Conservation (phyloP, 2,113 vertebrate genomes). For the Chroicocephalus ridibundus region DNA sequence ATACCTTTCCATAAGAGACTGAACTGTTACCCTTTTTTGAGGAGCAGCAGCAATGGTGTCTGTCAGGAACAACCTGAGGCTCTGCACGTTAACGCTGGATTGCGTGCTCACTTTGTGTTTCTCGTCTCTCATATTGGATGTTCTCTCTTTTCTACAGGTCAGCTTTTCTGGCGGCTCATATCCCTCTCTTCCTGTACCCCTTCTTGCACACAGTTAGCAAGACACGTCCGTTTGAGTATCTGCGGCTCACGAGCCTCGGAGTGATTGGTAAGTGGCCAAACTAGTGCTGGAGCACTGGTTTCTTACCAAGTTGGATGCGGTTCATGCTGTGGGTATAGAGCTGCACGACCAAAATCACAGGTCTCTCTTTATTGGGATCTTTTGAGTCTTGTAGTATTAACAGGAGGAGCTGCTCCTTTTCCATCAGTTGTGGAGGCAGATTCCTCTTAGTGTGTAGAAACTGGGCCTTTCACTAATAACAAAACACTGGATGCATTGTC, state of each 20-base stretch:
- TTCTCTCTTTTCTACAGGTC: conserved; percentile 77
- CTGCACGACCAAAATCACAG: not conserved
- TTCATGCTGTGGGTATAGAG: not conserved
- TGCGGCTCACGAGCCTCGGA: conserved; percentile 94
- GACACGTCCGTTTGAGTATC: conserved; percentile 95
- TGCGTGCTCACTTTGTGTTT: not conserved
- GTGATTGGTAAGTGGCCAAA: conserved; percentile 86
- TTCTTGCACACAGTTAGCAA: conserved; percentile 99
- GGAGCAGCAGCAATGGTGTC: not conserved
- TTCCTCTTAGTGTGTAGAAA: not conserved
- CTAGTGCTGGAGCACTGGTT: not conserved
- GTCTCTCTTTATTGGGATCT: not conserved
- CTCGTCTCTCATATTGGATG: not conserved
- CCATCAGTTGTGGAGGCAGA: not conserved
- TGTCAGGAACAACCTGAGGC: not conserved
- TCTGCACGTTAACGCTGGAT: not conserved
- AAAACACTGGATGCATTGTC: not conserved
- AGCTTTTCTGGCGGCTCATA: conserved; percentile 95
- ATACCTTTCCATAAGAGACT: not conserved
- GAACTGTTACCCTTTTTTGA: not conserved
- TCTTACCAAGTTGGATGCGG: not conserved
- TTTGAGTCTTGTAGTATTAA: not conserved
- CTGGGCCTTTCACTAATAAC: not conserved
- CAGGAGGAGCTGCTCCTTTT: not conserved
- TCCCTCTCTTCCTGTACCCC: conserved; percentile 95